Conservation (phyloP, 2,797 vertebrate genomes). For the Aplochiton taeniatus region DNA sequence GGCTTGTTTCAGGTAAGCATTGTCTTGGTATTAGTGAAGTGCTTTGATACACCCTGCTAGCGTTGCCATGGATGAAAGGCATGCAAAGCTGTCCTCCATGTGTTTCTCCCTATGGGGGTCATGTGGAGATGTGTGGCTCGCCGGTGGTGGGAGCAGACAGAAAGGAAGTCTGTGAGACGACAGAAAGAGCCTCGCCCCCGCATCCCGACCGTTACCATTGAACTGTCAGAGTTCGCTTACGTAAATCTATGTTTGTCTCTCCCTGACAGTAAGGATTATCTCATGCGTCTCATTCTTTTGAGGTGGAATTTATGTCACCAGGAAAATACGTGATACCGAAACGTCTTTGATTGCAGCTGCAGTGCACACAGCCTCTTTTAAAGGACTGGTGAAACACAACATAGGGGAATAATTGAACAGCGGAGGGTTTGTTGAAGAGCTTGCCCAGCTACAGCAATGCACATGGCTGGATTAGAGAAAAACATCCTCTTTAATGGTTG, state of each 20-base stretch:
- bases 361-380: no score
- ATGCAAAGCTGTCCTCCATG: slow-evolving; percentile 69
- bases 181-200: slow-evolving; percentile 33
- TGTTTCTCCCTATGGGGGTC: slow-evolving; percentile 65
- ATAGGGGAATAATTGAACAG: no score
- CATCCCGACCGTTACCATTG: slow-evolving; percentile 37
- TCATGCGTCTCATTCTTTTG: no score
- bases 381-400: no score
- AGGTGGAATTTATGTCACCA: no score
- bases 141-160: slow-evolving; percentile 27
- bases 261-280: slow-evolving; percentile 19
- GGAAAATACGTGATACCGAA: no score
- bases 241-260: slow-evolving; percentile 49
- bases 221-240: slow-evolving; percentile 22
- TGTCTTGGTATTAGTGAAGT: slow-evolving; percentile 35
- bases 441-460: not conserved
- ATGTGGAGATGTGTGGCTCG: slow-evolving; percentile 37
- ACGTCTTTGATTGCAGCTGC: no score
- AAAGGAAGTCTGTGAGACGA: slow-evolving; percentile 34
- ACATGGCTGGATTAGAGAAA: not conserved
- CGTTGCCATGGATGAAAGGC: slow-evolving; percentile 62
- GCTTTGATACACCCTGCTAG: slow-evolving; percentile 54
- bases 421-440: no score
- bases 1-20: slow-evolving; percentile 56
- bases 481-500: not conserved